Evolutionary conservation across 2,113 vertebrate species (phyloP).

Genomic region (Protobothrops flavoviridis): DNA sequence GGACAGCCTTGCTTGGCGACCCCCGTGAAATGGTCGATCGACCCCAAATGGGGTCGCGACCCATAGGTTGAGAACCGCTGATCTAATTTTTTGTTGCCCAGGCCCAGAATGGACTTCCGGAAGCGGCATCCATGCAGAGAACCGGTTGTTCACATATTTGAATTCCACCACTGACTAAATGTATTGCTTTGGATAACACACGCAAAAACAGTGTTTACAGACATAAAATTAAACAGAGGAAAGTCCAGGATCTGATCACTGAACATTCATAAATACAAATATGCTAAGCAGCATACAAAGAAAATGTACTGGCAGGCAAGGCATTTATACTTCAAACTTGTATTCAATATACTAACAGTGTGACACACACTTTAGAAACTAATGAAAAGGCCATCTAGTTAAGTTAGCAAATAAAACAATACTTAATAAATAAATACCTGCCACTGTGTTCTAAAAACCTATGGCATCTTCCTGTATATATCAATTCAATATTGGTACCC

Average conservation of each 20-base stretch:
- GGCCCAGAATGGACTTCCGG: no score
- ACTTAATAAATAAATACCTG: neutral
- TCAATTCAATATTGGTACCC: neutral
- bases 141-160: no score
- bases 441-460: neutral
- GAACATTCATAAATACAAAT: neutral
- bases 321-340: neutral
- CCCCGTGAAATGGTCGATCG: no score
- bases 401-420: neutral
- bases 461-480: neutral
- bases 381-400: neutral
- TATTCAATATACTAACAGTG: neutral
- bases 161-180: neutral
- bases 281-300: neutral
- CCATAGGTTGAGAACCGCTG: no score
- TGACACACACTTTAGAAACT: neutral
- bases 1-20: no score
- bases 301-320: neutral
- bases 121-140: no score
- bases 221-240: neutral
- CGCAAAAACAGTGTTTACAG: neutral
- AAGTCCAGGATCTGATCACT: neutral
- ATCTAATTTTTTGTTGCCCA: no score
- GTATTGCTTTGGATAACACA: neutral
- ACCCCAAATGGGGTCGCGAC: no score